Percentiles rank a stretch among this genome's conserved stretches.
Evolutionary conservation across 2,888 invertebrate genomes (phyloP).

Genomic region (Agrilus mali): DNA sequence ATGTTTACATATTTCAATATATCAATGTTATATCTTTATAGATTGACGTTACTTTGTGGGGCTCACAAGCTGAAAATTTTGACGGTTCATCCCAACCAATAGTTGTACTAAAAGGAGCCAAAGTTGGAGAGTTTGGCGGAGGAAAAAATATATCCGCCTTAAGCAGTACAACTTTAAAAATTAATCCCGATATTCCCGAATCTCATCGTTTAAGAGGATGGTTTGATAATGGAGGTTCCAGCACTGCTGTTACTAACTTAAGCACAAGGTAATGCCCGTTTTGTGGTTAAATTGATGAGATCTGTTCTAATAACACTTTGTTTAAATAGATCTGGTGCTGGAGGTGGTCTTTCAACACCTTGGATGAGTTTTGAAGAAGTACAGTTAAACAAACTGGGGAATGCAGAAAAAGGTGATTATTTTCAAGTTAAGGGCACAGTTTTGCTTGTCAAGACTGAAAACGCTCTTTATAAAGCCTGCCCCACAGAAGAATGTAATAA

Average conservation of each 20-base stretch:
- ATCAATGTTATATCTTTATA: slow-evolving; percentile 20
- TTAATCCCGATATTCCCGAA: slow-evolving; percentile 84
- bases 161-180: slow-evolving; percentile 50
- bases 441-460: slow-evolving; percentile 66
- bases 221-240: slow-evolving; percentile 71
- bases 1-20: background rate
- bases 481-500: slow-evolving; percentile 85
- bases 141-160: slow-evolving; percentile 50
- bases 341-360: slow-evolving; percentile 31
- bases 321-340: slow-evolving; percentile 10
- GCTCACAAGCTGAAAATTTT: slow-evolving; percentile 75
- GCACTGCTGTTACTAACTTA: slow-evolving; percentile 48
- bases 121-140: slow-evolving; percentile 78
- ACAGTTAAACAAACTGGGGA: slow-evolving; percentile 54
- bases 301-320: slow-evolving; percentile 1
- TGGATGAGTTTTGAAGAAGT: slow-evolving; percentile 72
- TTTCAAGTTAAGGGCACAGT: slow-evolving; percentile 69
- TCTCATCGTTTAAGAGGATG: slow-evolving; percentile 80
- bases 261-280: slow-evolving; percentile 40
- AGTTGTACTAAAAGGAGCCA: slow-evolving; percentile 72
- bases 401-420: slow-evolving; percentile 69
- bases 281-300: background rate
- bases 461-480: slow-evolving; percentile 85
- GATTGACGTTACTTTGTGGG: slow-evolving; percentile 86
- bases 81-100: slow-evolving; percentile 66